Percentiles rank a stretch among this genome's conserved stretches.
Evolutionary conservation across 2,113 vertebrate genomes (phyloP).

Genomic region (Eudyptes chrysolophus): DNA sequence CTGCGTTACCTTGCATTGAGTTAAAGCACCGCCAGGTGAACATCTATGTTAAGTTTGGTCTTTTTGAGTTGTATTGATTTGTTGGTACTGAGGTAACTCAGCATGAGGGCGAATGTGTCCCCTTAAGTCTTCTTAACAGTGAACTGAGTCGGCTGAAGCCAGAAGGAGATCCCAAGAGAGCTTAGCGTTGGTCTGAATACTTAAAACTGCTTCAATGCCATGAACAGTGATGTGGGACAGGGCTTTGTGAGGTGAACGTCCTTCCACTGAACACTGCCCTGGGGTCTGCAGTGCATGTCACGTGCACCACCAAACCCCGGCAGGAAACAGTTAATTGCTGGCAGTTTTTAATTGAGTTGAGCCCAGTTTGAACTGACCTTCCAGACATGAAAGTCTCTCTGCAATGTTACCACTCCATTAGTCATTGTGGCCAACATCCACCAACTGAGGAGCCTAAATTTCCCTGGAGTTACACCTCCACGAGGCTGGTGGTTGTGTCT

Average conservation of each 20-base stretch:
- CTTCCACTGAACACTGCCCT: not conserved
- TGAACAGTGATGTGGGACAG: not conserved
- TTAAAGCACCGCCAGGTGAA: not conserved
- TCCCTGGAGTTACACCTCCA: not conserved
- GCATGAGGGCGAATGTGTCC: not conserved
- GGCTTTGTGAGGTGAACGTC: not conserved
- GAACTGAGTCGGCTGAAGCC: not conserved
- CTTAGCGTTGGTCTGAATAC: not conserved
- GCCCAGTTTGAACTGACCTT: not conserved
- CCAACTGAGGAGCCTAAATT: not conserved
- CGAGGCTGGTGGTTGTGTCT: not conserved
- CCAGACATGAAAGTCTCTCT: not conserved
- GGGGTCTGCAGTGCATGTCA: not conserved
- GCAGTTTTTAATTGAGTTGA: not conserved
- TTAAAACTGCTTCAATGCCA: not conserved
- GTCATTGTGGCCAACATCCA: not conserved
- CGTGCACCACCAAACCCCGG: rapidly evolving
- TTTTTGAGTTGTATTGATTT: not conserved
- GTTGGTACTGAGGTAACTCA: not conserved
- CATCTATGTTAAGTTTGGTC: rapidly evolving
- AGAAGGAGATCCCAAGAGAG: not conserved
- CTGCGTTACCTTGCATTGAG: not conserved
- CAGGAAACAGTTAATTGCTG: not conserved
- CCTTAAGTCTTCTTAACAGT: not conserved
- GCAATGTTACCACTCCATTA: not conserved